phyloP scores from a whole-genome alignment of 2,888 invertebrate genomes.

The Cosmorhoe ocellata region DNA sequence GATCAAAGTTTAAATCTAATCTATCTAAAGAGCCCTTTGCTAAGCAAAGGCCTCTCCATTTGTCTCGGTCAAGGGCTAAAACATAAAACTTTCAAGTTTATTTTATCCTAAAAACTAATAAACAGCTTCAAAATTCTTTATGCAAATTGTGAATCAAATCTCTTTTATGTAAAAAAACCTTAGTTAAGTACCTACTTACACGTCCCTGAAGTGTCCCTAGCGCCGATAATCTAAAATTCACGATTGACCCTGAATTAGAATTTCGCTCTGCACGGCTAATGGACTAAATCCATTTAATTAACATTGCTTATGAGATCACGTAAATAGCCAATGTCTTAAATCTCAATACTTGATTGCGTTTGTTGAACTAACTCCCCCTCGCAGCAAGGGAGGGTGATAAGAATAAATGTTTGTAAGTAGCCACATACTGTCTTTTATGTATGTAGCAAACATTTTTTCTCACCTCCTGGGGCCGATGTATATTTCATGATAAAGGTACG shows the following conservation, averaged over 20 bases:
- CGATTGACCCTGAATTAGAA: slow-evolving; percentile 25
- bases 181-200: slow-evolving; percentile 24
- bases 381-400: slow-evolving; percentile 1
- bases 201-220: slow-evolving; percentile 15
- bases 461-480: slow-evolving; percentile 22
- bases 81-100: too few species aligned
- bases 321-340: slow-evolving; percentile 25
- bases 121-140: slow-evolving; percentile 5
- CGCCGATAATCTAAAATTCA: slow-evolving; percentile 25
- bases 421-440: slow-evolving; percentile 4
- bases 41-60: too few species aligned
- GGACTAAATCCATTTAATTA: slow-evolving; percentile 31
- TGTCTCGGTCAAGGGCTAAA: too few species aligned
- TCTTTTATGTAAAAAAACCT: slow-evolving; percentile 15
- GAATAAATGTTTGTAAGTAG: slow-evolving; percentile 16
- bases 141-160: slow-evolving; percentile 14
- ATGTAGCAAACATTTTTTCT: slow-evolving; percentile 15
- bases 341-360: slow-evolving; percentile 16
- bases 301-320: slow-evolving; percentile 28
- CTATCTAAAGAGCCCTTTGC: too few species aligned
- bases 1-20: too few species aligned
- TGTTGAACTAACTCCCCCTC: slow-evolving; percentile 9
- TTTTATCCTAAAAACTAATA: too few species aligned
- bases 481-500: slow-evolving; percentile 23
- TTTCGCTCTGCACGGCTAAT: slow-evolving; percentile 22